Base-by-base conservation (phyloP, 1,140 invertebrate species). In the Drosophila hydei region DNA sequence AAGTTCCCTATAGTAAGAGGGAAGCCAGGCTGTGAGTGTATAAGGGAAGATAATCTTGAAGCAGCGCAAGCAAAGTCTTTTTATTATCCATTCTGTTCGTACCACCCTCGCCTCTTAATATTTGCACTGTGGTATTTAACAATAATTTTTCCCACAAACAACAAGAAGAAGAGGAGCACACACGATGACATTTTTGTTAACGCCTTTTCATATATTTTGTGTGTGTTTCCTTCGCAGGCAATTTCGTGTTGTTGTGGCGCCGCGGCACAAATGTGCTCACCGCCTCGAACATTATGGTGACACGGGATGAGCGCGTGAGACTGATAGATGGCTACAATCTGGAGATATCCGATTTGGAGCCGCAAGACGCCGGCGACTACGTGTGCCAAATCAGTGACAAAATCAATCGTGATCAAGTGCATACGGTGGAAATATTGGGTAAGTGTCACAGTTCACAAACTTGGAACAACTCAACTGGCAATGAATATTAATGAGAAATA, bases 261-360 rank as follows among this genome's bases (percentile, higher is more conserved):
- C 91, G 94, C 55, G 95, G 95, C 12, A 93, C 93, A 36, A 93
- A 94, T 11, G 94, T 95, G 3, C 92, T 95, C 45, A 95, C 95
- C 6, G 95, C 95, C 3, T 94, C 94, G 42, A 94, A 93, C 58
- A 93, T 95, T n/a, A 95, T 95, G 93, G 94, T 95, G 52, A 95
- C 94, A 16, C 92, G 94, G 43, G 94, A 95, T 90, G 93, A 93
- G 65, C 89, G 95, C 61, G 94, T 95, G 90, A 92, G 94, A 42
- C 92, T 95, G 54, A 94, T 95, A 33, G 94, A 95, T 83, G 94
- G 94, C 5, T 95, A 94, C 85, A 95, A 95, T 85, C 91, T 95
- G 63, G 94, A 95, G 85, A 94, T 95, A 60, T 93, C 93, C 23
- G 93, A 94, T 78, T 94, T 95, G 73, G 91, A 91, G 75, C 91